phyloP scores from a whole-genome alignment of 2,113 vertebrate genomes.

The Lepus americanus region DNA sequence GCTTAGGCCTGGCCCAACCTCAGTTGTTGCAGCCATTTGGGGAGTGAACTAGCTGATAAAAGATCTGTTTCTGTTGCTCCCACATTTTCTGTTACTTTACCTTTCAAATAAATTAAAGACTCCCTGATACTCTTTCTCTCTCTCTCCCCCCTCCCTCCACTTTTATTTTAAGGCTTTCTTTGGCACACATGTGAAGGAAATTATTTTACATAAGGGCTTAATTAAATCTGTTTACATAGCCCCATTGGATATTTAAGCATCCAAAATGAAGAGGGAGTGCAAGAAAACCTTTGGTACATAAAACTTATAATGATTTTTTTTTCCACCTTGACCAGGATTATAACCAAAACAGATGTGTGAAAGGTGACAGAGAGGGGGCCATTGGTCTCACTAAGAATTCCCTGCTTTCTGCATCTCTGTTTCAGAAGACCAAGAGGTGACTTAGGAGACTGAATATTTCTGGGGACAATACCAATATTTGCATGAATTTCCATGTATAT shows the following conservation, averaged over 20 bases:
- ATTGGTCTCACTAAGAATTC: slow-evolving; percentile 50
- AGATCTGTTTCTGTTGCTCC: too few relatives aligned
- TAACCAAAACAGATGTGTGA: slow-evolving; percentile 73
- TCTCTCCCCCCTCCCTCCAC: too few relatives aligned
- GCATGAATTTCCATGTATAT: slow-evolving; percentile 44
- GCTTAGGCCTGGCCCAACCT: too few relatives aligned
- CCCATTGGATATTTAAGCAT: neutral
- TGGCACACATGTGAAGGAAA: neutral
- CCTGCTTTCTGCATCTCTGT: slow-evolving; percentile 63
- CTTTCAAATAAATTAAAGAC: too few relatives aligned
- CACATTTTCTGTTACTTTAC: too few relatives aligned
- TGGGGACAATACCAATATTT: neutral
- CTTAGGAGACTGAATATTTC: slow-evolving; percentile 58
- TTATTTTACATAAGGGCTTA: neutral
- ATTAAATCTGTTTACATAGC: slow-evolving; percentile 5
- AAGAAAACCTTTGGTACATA: slow-evolving; percentile 8
- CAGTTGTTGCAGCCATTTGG: too few relatives aligned
- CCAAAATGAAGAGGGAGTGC: neutral
- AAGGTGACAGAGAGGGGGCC: neutral
- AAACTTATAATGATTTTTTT: neutral
- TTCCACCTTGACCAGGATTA: slow-evolving; percentile 48
- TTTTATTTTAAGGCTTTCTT: neutral
- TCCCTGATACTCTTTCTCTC: too few relatives aligned
- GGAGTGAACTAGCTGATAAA: too few relatives aligned
- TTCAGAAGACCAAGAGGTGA: slow-evolving; percentile 72